These are phyloP conservation scores for Ladona fulva DNA, from an alignment of 1,140 invertebrate species.

Conservation along the genomic window DNA sequence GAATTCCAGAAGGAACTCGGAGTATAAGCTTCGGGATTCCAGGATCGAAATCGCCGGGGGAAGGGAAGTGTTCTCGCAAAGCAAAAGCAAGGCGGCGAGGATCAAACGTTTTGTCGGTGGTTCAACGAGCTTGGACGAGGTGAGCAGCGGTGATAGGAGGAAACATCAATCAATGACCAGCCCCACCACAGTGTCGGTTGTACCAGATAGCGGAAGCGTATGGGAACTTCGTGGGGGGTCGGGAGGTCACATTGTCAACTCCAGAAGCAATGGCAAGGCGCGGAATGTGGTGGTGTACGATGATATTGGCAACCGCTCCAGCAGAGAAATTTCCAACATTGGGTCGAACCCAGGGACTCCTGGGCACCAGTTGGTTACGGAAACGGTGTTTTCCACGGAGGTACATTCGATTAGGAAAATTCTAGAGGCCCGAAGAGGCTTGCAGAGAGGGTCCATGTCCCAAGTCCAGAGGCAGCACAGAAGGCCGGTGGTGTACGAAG, in stretches of 20 bases:
- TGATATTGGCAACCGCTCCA: background rate
- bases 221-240: conserved; percentile 46
- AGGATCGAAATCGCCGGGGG: conserved; percentile 83
- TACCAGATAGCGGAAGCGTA: conserved; percentile 39
- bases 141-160: conserved; percentile 31
- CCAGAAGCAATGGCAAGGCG: background rate
- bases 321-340: conserved; percentile 28
- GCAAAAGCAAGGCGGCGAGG: conserved; percentile 64
- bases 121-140: conserved; percentile 32
- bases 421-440: conserved; percentile 19
- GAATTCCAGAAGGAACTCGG: conserved; percentile 12
- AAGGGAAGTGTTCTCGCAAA: conserved; percentile 74
- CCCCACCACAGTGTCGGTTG: background rate
- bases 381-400: conserved; percentile 53
- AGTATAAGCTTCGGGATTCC: conserved; percentile 33
- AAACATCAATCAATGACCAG: conserved; percentile 13
- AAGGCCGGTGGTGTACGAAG: conserved; percentile 31
- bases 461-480: conserved; percentile 32
- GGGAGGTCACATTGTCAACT: background rate
- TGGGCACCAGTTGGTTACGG: conserved; percentile 38
- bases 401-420: conserved; percentile 47
- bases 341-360: conserved; percentile 40
- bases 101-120: conserved; percentile 54
- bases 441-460: conserved; percentile 22
- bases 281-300: conserved; percentile 13